Evolutionary conservation across 2,113 vertebrate species (phyloP), one percentile per base, ranked within the genome.

Genomic region (Rhipidura dahli): DNA sequence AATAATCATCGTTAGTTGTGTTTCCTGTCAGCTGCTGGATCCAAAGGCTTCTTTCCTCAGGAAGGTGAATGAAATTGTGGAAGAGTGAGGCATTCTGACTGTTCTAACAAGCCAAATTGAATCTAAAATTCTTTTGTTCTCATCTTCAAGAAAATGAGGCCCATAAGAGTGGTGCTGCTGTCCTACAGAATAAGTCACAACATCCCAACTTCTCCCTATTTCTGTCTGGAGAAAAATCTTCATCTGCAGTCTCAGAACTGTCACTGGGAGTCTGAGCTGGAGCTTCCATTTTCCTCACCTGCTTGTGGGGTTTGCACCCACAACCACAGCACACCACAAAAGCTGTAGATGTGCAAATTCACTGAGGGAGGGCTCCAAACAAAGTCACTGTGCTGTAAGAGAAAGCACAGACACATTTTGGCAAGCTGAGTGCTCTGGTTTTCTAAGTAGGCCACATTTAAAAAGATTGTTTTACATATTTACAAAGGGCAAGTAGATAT

Each of bases 1-100:
- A 94, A 95, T 94, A 95, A 79, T 82, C 37, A 80, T 86, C 50
- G 68, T 68, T 89, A 76, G 15, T 28, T 82, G 82, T 53, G 28
- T 45, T 96, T 95, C 70, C 49, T 64, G 60, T 77, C 85, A 83
- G 75, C 35, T 73, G n/a, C 63, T 88, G 68, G 78, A 94, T 70
- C 39, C 79, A 75, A 94, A 90, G 79, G 28, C 31, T 73, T 7
- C 47, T 93, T 78, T 69, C 87, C 35, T 17, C 37, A 60, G 68
- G 40, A 78, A 76, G 59, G 65, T 71, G 64, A 83, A 63, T 83
- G 42, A 87, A 93, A 91, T 3, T 33, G 14, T 81, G n/a, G 45
- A 78, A 86, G 17, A 64, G 8, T 7, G 23, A 64, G 7, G 24
- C n/a, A n/a, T 30, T 44, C n/a, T 50, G 39, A 68, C 6, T 35